Conservation (phyloP, 2,113 vertebrate species). For the Larimichthys crocea region DNA sequence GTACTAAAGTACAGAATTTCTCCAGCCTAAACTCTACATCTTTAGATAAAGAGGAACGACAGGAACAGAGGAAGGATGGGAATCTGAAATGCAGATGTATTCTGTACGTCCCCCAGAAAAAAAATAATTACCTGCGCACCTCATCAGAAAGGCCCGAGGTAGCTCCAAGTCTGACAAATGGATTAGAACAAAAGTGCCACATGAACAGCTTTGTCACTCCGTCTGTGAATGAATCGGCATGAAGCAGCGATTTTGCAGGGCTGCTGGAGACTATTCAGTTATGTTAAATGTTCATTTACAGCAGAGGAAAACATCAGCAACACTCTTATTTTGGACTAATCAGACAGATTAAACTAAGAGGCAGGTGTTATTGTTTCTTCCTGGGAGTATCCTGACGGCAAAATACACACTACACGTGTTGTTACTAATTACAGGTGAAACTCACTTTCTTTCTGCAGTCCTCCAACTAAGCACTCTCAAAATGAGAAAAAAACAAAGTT, state of each 20-base stretch:
- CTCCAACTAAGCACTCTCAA: constrained; percentile 15
- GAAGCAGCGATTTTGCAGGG: neutral
- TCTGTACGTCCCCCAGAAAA: constrained; percentile 11
- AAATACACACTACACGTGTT: neutral
- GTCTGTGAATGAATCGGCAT: constrained; percentile 12
- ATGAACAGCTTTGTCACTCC: constrained; percentile 21
- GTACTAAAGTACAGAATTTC: neutral
- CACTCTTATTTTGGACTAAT: constrained; percentile 11
- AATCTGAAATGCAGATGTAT: neutral
- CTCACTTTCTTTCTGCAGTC: neutral
- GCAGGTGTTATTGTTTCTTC: constrained; percentile 8
- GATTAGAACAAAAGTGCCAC: neutral
- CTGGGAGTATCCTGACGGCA: neutral
- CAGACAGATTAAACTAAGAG: neutral
- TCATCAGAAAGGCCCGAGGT: constrained; percentile 10
- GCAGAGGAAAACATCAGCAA: neutral
- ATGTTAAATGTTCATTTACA: constrained; percentile 1
- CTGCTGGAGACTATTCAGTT: neutral
- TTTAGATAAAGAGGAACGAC: neutral
- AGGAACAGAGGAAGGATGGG: neutral
- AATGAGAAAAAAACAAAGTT: constrained; percentile 14
- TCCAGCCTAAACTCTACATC: neutral
- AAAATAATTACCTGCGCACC: constrained; percentile 18
- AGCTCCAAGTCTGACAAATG: constrained; percentile 20
- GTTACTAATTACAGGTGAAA: constrained; percentile 18